Percentiles rank a stretch among this genome's conserved stretches.
Evolutionary conservation across 2,888 invertebrate genomes (phyloP).

Genomic region (Furcula furcula): DNA sequence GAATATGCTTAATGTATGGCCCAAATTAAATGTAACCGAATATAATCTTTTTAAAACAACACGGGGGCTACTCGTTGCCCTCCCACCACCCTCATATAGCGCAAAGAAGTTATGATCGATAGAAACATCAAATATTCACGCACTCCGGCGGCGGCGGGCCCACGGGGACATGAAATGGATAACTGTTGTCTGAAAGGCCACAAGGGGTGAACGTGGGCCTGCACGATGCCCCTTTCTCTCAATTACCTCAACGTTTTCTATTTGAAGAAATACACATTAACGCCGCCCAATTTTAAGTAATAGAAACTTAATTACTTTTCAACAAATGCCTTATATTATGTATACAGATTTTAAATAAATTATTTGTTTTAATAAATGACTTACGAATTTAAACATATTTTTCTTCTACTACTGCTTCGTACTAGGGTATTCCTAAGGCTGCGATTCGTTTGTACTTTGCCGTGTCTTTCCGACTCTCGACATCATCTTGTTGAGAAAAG

Average conservation of each 20-base stretch:
- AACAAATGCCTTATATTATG: too few species aligned
- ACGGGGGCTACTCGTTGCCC: constrained; percentile 11
- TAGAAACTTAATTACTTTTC: too few species aligned
- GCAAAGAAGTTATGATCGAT: constrained; percentile 78
- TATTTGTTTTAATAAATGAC: too few species aligned
- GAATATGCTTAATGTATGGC: background rate
- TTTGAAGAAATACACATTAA: constrained; percentile 12
- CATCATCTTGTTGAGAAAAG: constrained; percentile 2
- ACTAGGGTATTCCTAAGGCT: too few species aligned
- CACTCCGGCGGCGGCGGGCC: constrained; percentile 53
- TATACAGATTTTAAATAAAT: too few species aligned
- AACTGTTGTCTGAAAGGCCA: constrained; percentile 71
- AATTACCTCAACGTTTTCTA: constrained; percentile 53
- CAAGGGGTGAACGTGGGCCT: constrained; percentile 52
- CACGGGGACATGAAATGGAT: constrained; percentile 67
- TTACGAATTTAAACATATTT: too few species aligned
- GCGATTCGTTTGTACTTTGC: background rate
- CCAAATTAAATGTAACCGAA: background rate
- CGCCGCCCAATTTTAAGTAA: constrained; percentile 17
- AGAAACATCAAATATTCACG: constrained; percentile 76
- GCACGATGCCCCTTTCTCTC: constrained; percentile 46
- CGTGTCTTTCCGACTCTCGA: background rate
- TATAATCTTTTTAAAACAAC: constrained; percentile 4
- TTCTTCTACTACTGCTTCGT: too few species aligned
- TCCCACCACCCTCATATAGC: constrained; percentile 28